Evolutionary conservation across 2,888 invertebrate species (phyloP).

Genomic region (Conops quadrifasciatus): DNA sequence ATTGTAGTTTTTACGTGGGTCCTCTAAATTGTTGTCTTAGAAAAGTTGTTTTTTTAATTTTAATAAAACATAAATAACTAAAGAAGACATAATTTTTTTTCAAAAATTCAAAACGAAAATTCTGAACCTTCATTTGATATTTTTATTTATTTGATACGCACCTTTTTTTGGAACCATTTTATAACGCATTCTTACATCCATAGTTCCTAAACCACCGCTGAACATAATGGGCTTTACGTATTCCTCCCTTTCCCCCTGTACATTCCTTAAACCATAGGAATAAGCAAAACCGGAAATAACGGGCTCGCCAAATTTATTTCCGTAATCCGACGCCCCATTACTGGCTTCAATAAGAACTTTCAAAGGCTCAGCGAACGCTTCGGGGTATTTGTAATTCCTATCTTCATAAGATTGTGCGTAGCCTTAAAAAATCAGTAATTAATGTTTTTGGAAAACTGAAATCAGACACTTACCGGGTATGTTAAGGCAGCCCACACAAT

Average conservation of each 20-base stretch:
- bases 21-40: not conserved
- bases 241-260: constrained; percentile 77
- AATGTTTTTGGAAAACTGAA: not conserved
- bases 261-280: constrained; percentile 83
- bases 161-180: constrained; percentile 81
- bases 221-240: constrained; percentile 99
- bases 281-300: constrained; percentile 90
- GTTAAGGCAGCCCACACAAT: constrained; percentile 91
- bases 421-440: constrained; percentile 66
- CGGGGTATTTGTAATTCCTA: constrained; percentile 76
- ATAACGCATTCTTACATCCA: constrained; percentile 82
- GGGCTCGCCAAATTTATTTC: constrained; percentile 99
- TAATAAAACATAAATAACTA: too few species aligned
- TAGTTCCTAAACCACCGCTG: constrained; percentile 92
- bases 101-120: too few species aligned
- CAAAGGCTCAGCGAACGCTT: constrained; percentile 88
- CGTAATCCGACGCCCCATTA: constrained; percentile 98
- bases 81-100: too few species aligned
- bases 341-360: constrained; percentile 94
- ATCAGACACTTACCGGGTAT: constrained; percentile 78
- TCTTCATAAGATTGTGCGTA: constrained; percentile 91
- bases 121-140: not conserved
- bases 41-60: not conserved
- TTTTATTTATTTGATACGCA: constrained; percentile 49
- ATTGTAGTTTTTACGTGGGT: not conserved